phyloP scores from a whole-genome alignment of 2,797 vertebrate genomes.

The Ctenopoma kingsleyae region DNA sequence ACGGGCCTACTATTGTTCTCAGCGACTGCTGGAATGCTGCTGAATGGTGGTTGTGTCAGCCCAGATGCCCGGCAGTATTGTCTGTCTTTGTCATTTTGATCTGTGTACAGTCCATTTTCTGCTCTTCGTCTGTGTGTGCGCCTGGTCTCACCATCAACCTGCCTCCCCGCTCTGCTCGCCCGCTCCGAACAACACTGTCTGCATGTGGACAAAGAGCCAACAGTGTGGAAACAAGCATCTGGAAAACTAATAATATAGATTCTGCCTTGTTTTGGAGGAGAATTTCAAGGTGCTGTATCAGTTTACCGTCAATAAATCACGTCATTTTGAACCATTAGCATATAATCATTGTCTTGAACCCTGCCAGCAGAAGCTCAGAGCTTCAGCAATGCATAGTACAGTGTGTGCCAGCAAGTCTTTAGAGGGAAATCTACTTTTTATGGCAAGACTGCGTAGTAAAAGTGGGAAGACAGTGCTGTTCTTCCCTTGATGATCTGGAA shows the following conservation, averaged over 20 bases:
- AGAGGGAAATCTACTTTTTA: neutral
- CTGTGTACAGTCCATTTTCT: constrained; percentile 6
- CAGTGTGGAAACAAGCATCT: constrained; percentile 14
- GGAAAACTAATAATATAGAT: neutral
- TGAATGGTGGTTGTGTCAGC: constrained; percentile 55
- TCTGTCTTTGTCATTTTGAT: constrained; percentile 48
- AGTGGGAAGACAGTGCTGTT: neutral
- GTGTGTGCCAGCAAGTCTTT: constrained; percentile 1
- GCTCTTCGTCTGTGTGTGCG: neutral
- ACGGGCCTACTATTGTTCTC: constrained; percentile 58
- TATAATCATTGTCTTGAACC: constrained; percentile 5
- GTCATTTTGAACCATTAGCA: constrained; percentile 2
- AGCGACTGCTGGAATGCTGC: constrained; percentile 61
- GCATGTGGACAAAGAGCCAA: constrained; percentile 1
- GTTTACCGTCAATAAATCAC: constrained; percentile 19
- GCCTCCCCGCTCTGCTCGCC: neutral
- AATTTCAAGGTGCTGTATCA: constrained; percentile 6
- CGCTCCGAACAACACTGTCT: neutral
- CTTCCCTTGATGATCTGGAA: neutral
- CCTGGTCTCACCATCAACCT: constrained; percentile 5
- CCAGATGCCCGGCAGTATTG: constrained; percentile 54
- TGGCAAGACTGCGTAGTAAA: neutral
- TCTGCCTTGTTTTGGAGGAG: neutral
- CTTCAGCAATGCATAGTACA: neutral
- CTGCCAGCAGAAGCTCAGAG: neutral